These are phyloP conservation scores for Sporophila hypoxantha DNA, from an alignment of 2,113 vertebrate species.

Conservation along the genomic window DNA sequence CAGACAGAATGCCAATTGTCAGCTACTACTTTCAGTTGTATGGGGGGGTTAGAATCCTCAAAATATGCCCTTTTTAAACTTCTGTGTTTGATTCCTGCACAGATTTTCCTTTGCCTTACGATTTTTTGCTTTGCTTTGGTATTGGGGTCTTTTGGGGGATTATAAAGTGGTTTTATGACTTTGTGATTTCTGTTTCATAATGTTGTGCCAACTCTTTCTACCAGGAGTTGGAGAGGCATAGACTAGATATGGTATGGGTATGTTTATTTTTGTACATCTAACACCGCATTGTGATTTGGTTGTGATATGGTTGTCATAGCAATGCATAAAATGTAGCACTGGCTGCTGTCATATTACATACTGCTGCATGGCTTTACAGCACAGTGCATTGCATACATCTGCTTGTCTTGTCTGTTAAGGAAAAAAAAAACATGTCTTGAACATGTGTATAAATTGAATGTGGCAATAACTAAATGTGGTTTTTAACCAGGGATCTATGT, in stretches of 20 bases:
- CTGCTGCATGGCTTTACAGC: conserved; percentile 95
- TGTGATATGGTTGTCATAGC: conserved; percentile 93
- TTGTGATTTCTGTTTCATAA: conserved; percentile 96
- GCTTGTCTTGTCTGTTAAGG: conserved; percentile 75
- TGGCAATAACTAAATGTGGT: not conserved
- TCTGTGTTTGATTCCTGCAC: conserved; percentile 62
- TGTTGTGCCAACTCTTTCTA: conserved; percentile 94
- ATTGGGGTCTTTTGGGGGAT: conserved; percentile 74
- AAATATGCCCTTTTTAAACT: conserved; percentile 23
- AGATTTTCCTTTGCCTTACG: conserved; percentile 67
- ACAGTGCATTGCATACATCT: conserved; percentile 85
- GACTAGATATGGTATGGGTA: conserved; percentile 99
- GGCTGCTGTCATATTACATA: conserved; percentile 88
- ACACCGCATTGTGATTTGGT: conserved; percentile 96
- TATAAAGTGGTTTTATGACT: conserved; percentile 80
- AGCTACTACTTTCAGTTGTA: conserved; percentile 29
- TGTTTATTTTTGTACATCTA: conserved; percentile 98
- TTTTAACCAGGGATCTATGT: conserved; percentile 28
- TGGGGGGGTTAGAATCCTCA: not conserved
- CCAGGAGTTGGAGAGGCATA: conserved; percentile 99
- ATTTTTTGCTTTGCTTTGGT: conserved; percentile 85
- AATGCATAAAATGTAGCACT: conserved; percentile 98
- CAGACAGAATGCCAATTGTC: not conserved
- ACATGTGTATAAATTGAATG: conserved; percentile 44
- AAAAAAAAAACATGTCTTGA: conserved; percentile 53